phyloP scores from a whole-genome alignment of 1,140 invertebrate genomes.

The Bemisia tabaci region DNA sequence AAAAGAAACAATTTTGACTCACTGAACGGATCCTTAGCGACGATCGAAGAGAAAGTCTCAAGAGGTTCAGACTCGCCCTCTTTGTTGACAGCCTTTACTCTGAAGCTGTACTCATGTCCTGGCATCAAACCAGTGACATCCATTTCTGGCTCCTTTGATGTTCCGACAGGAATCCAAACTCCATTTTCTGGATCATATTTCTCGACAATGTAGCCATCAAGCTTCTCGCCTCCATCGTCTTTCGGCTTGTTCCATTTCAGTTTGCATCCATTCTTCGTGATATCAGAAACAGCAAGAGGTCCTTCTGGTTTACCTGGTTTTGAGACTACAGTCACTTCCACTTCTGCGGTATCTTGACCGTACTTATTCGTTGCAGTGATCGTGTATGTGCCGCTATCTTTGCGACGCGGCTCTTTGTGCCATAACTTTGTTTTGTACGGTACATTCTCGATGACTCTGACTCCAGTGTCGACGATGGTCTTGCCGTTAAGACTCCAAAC shows the following conservation, averaged over 20 bases:
- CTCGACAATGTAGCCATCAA: constrained; percentile 89
- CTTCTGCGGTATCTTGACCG: constrained; percentile 76
- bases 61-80: constrained; percentile 96
- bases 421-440: constrained; percentile 77
- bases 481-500: constrained; percentile 53
- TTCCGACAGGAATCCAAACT: constrained; percentile 77
- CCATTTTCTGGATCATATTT: constrained; percentile 87
- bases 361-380: constrained; percentile 73
- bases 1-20: constrained; percentile 34
- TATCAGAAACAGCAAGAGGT: constrained; percentile 86
- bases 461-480: constrained; percentile 33
- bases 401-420: constrained; percentile 64
- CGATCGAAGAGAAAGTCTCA: constrained; percentile 76
- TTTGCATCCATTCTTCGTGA: constrained; percentile 88
- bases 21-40: constrained; percentile 96
- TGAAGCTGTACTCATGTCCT: constrained; percentile 95
- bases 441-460: constrained; percentile 57
- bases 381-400: constrained; percentile 74
- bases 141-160: constrained; percentile 66
- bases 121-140: constrained; percentile 76
- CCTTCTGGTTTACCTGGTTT: constrained; percentile 88
- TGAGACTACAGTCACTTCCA: constrained; percentile 78
- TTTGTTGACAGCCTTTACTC: constrained; percentile 92
- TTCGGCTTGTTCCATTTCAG: constrained; percentile 96
- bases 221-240: constrained; percentile 92